Evolutionary conservation across 2,113 vertebrate species (phyloP), one percentile per base, ranked within the genome.

Genomic region (Zosterops borbonicus): DNA sequence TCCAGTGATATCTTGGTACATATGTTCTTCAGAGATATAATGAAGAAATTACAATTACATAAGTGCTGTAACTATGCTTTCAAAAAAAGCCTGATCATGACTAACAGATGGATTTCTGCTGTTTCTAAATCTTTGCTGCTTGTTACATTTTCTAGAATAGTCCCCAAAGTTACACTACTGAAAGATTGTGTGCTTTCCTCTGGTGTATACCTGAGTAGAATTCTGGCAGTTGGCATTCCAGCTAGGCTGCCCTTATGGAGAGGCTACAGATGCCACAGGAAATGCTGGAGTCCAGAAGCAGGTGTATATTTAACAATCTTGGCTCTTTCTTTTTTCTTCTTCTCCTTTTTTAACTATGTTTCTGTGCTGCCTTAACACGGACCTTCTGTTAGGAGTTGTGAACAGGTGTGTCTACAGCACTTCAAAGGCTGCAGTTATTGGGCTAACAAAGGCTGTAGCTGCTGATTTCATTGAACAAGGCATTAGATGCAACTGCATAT

Each of bases 401-500:
- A 99, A 99, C 94, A 98, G 99, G 65, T 99, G 98, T 50, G 99
- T 98, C 14, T 99, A 99, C 25, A 98, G 98, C 68, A 97, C 99
- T 11, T 99, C 99, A 86, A 99, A 99, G 97, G 99, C 99, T 2
- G 99, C 99, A 5, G 98, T 99, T 82, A 99, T 99, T 28, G 99
- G 99, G 24, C 97, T 99, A 78, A 99, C 99, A 12, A 99, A 99
- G 96, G 99, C 99, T 2, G 98, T 99, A 91, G 99, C 99, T 23
- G 98, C 98, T 8, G 99, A 99, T 97, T 99, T 99, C 96, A 98
- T 99, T 92, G 98, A 98, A 39, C 98, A 99, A 97, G 99, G 99
- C 28, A 99, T 99, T 94, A 97, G 99, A 80, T 99, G 99, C 90
- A 99, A 99, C 96, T 99, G 99, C 50, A 46, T 99, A 94, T 99